Evolutionary conservation across 1,140 invertebrate genomes (phyloP), one percentile per base, ranked within the genome.

Genomic region (Drosophila ironensis): DNA sequence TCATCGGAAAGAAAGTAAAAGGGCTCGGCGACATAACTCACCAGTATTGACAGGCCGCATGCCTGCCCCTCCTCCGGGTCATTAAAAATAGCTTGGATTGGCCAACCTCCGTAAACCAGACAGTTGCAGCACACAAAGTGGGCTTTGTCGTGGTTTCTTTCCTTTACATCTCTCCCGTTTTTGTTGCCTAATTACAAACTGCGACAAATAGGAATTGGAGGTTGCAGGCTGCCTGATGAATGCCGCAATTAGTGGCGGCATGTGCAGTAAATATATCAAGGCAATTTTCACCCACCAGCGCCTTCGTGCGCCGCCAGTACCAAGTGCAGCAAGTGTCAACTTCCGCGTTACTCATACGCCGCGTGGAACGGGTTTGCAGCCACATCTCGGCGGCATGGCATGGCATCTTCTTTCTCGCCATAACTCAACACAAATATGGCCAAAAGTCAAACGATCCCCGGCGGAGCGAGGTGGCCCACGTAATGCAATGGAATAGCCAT

Each of bases 371-470:
- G 51, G 80, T 75, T 84, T 73, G 27, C 6, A 28, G 25, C 14
- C 14, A 8, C 20, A 37, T 12, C 5, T 20, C 51, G 22, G 27
- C 14, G 33, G 12, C 38, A 30, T 52, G 41, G 80, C 80, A 80
- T 86, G 71, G 80, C 80, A 80, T 86, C 80, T 84, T 82, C 72
- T 77, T 72, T 38, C 57, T 61, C 70, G 64, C 70, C 71, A 80
- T 80, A 80, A 80, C 71, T 80, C 64, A 80, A 68, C 54, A 72
- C 64, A 86, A 84, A 86, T 84, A 84, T 84, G 80, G 78, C 70
- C 73, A 84, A 86, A 82, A 86, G 80, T 84, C 78, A 84, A 82
- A 84, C 68, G 78, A 84, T 82, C 77, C 77, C 78, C 61, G 72
- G 16, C 51, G 56, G 35, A 28, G 22, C 35, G 44, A 27, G 12